Percentiles rank a stretch among this genome's conserved stretches.
phyloP scores from a whole-genome alignment of 1,140 invertebrate genomes.

The Antheraea pernyi region DNA sequence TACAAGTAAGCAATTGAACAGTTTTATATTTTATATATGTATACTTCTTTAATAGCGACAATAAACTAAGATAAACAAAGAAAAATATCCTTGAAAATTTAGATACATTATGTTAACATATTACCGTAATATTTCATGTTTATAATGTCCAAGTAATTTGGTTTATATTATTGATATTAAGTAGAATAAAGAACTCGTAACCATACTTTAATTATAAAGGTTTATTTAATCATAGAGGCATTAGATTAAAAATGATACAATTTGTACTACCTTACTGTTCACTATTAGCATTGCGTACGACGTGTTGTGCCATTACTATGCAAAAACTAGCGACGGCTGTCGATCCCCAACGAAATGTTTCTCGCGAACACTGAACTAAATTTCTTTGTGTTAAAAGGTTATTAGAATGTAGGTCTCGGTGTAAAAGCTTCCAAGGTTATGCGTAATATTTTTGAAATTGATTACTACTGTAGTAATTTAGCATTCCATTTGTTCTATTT shows the following conservation, averaged over 20 bases:
- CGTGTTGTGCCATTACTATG: conserved; percentile 72
- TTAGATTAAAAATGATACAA: not conserved
- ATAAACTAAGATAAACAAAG: no score
- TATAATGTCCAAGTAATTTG: no score
- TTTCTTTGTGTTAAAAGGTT: conserved; percentile 65
- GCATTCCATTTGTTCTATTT: not conserved
- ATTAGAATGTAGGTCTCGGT: conserved; percentile 62
- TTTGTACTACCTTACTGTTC: not conserved
- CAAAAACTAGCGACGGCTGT: conserved; percentile 52
- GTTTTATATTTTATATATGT: no score
- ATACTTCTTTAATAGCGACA: no score
- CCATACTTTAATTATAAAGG: no score
- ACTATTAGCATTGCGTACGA: conserved; percentile 13
- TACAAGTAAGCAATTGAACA: no score
- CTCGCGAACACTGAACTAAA: conserved; percentile 47
- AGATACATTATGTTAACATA: no score
- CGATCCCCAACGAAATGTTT: conserved; percentile 52
- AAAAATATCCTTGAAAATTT: no score
- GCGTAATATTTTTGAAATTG: conserved; percentile 37
- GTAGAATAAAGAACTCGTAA: no score
- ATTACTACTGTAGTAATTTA: conserved; percentile 10
- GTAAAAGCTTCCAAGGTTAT: conserved; percentile 48
- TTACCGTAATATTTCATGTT: no score
- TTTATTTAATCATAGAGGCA: no score
- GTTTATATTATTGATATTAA: no score